Base-by-base conservation (phyloP, 2,797 vertebrate genomes). In the Lutjanus argentimaculatus region DNA sequence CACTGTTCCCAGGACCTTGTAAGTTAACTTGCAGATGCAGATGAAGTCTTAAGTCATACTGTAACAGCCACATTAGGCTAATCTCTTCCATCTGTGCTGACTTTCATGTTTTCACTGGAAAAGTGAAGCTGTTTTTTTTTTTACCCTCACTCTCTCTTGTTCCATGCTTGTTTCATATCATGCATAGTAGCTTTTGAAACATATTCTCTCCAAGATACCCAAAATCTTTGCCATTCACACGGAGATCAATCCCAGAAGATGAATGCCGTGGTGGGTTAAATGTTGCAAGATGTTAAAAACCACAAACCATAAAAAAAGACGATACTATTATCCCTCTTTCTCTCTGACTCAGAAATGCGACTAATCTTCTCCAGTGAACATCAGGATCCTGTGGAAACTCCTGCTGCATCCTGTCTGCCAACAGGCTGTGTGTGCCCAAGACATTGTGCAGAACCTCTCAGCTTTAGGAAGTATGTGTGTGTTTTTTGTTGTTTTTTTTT, bases 81-180 rank as follows among this genome's bases (percentile, higher is more conserved):
- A 91, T 87, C 19, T 73, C 51, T 88, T 86, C 79, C 90, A 86
- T 90, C 13, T 92, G 91, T 72, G 68, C 63, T 55, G 65, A 61
- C 58, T 81, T 82, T 75, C 15, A 55, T 79, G 65, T 80, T 85
- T 79, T 68, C 12, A 0, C 57, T 77, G 74, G 66, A 72, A 72
- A 65, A 65, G 5, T 4, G 3, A 36, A 43, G 15, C 10, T 14
- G 12, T 25, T 57, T 57, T 53, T 56, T n/a, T 58, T 48, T 58
- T n/a, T 15, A 8, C 13, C 8, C 58, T 43, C 16, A 21, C 2
- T 67, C 65, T 66, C 55, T 40, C 40, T 76, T 72, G n/a, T 58
- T 80, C 68, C 66, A 21, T 40, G 12, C 49, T 68, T 49, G 77
- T 89, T 88, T 82, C 57, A 75, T 76, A 45, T 72, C 48, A 67